A percentile compares a stretch with the other conserved stretches of the same genome.
Conservation (phyloP, 1,140 invertebrate genomes). For the Anagrus nilaparvatae region DNA sequence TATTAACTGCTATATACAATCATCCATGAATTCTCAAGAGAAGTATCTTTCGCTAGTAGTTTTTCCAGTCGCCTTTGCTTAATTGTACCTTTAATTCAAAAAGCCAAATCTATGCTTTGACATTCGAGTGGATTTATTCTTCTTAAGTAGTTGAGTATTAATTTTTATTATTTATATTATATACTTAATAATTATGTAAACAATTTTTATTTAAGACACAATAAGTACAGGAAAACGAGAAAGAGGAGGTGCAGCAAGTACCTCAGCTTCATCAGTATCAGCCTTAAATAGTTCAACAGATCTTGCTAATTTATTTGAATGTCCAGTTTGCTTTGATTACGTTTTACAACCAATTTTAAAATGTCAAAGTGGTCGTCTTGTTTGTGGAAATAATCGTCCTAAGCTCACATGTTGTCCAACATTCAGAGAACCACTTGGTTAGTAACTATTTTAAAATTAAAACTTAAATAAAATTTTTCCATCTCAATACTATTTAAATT, state of each 20-base stretch:
- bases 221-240: slow-evolving; percentile 38
- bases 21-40: too few species aligned
- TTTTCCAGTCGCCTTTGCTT: too few species aligned
- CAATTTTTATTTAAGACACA: too few species aligned
- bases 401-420: slow-evolving; percentile 96
- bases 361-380: slow-evolving; percentile 78
- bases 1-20: too few species aligned
- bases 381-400: slow-evolving; percentile 90
- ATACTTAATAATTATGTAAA: too few species aligned
- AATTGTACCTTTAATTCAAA: too few species aligned
- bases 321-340: slow-evolving; percentile 99
- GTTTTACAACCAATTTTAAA: slow-evolving; percentile 92
- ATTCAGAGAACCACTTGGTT: slow-evolving; percentile 84
- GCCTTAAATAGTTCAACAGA: slow-evolving; percentile 57
- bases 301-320: slow-evolving; percentile 93
- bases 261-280: slow-evolving; percentile 36
- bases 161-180: too few species aligned
- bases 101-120: too few species aligned
- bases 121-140: too few species aligned
- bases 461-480: slow-evolving; percentile 1
- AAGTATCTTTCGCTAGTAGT: too few species aligned
- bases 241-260: slow-evolving; percentile 35
- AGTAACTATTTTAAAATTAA: slow-evolving; percentile 11
- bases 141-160: too few species aligned
- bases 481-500: slow-evolving; percentile 6